Evolutionary conservation across 2,888 invertebrate genomes (phyloP).

Genomic region (Adineta ricciae): DNA sequence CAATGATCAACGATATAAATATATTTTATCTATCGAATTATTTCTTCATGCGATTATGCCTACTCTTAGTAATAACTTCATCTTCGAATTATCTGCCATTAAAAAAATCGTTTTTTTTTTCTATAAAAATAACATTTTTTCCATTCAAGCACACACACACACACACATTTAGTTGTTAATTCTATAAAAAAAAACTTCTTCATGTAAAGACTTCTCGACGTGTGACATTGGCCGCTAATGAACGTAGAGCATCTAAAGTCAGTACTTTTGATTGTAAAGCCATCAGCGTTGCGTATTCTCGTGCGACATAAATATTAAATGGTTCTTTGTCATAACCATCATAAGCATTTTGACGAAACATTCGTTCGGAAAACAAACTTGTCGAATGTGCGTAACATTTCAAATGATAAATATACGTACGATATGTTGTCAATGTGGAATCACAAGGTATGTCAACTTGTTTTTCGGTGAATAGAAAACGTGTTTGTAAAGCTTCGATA

Average conservation of each 20-base stretch:
- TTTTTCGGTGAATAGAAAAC: not conserved
- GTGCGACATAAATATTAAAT: not conserved
- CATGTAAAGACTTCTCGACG: not conserved
- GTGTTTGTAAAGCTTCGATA: not conserved
- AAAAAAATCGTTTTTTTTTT: no score
- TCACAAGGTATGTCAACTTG: not conserved
- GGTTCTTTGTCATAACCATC: not conserved
- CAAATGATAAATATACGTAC: not conserved
- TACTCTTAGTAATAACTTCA: no score
- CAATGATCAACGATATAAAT: no score
- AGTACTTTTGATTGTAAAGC: not conserved
- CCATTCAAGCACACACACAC: not conserved
- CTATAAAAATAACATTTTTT: not conserved
- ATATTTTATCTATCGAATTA: no score
- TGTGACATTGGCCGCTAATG: not conserved
- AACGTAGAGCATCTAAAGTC: not conserved
- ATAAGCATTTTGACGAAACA: not conserved
- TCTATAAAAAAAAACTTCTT: not conserved
- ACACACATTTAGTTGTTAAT: no score
- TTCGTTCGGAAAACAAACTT: not conserved
- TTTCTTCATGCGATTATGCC: no score
- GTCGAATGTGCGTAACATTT: constrained; percentile 5
- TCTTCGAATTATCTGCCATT: no score
- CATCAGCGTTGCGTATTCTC: not conserved
- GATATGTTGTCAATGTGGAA: not conserved